Evolutionary conservation across 2,888 invertebrate species (phyloP), one percentile per base, ranked within the genome.

Genomic region (Gymnoscelis rufifasciata): DNA sequence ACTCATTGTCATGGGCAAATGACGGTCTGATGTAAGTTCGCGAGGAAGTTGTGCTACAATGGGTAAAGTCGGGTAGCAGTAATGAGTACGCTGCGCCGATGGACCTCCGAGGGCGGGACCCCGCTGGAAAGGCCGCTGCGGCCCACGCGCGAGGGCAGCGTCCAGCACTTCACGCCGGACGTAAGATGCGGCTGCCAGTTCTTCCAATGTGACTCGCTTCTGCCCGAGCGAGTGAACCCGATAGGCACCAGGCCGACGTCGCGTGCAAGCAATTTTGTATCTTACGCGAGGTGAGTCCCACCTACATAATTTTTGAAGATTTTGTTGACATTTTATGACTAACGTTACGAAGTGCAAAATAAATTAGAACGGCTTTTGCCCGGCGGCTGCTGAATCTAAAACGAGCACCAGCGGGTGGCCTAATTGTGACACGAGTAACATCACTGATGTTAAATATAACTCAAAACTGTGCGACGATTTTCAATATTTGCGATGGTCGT

Each of bases 101-200:
- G 93, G 76, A 89, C 91, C 66, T 93, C 93, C 60, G 93, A 92
- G 78, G 93, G 93, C 62, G 90, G 91, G 44, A 78, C 90, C 69
- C 91, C 91, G 47, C 75, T 90, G 66, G 89, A 90, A 64, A 91
- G 90, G 68, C 89, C 90, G 54, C 89, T 92, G 66, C 90, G 92
- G 71, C 92, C 92, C 44, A 93, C 94, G 51, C 90, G 93, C 66
- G 91, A 91, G 72, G 91, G 93, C 71, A 92, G 93, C 72, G 92
- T 92, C 57, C 91, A 93, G 64, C 91, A 92, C 61, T 91, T 90
- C 62, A 91, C 94, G 50, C 90, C 94, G 68, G 95, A 95, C 75
- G 95, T 95, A 52, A 92, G 95, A 62, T 95, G 95, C 81, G 95
- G 90, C 59, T 95, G 95, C 86, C 95, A 95, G 86, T 95, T 92